Base-by-base conservation (phyloP, 1,140 invertebrate genomes). In the Cherax destructor region DNA sequence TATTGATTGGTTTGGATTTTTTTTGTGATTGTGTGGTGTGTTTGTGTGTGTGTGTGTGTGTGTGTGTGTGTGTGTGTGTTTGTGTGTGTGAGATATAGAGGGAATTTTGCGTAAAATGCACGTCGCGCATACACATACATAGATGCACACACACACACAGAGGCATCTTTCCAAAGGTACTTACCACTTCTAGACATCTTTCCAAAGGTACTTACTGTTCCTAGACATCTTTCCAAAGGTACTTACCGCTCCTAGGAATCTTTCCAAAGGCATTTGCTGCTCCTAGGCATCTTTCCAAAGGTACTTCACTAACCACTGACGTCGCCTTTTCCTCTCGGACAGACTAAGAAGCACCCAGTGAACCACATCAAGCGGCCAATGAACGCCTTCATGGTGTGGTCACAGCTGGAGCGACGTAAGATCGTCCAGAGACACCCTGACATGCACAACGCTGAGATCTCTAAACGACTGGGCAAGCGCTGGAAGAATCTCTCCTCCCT, bases 371-470 rank as follows among this genome's bases (percentile, higher is more conserved):
- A 99, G 95, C 95, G 98, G 93, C 98, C 98, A 7, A 99, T 99
- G 98, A 99, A 99, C 95, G 98, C 98, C 77, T 99, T 99, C 95
- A 99, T 99, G 98, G 98, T 99, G 0, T 99, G 98, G 98, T 98
- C 97, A 77, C 98, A 99, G 95, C 98, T 99, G 92, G 97, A 99
- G 94, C 96, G 98, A 84, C 96, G 97, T 93, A 98, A 98, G 95
- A 99, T 99, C 86, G 98, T 98, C 94, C 97, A 98, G 94, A 95
- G 97, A 85, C 97, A 98, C 77, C 98, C 98, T 0, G 98, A 99
- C 93, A 98, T 99, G 97, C 98, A 99, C 95, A 99, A 99, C 94
- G 98, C 98, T 0, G 98, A 99, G 94, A 99, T 99, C 93, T 98
- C 98, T 61, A 99, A 99, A 94, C 96, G 97, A 92, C 95, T 99